Evolutionary conservation across 2,113 vertebrate species (phyloP), one percentile per base, ranked within the genome.

Genomic region (Lipophrys pholis): DNA sequence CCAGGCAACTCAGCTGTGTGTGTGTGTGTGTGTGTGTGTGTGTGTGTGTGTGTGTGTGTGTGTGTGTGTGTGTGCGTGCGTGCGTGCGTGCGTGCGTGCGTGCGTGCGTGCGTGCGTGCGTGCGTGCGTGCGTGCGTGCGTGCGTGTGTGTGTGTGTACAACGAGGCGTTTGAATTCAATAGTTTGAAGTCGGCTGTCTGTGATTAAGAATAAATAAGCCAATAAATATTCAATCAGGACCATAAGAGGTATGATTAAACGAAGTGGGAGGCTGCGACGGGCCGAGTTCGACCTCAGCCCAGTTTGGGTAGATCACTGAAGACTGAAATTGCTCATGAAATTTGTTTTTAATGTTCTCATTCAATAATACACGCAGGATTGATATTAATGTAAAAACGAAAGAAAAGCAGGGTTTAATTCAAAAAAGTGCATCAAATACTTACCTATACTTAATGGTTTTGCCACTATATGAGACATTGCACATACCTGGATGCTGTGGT

Each of bases 131-230:
- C 52, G 56, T 53, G 17, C 60, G 52, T 63, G 39, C 40, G 17
- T 14, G 16, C 21, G 16, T 14, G 15, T 40, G 46, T 57, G 50
- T 65, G 56, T 72, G 54, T 6, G 39, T 5, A 6, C 46, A 39
- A 16, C 46, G n/a, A 46, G 62, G 49, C 12, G 58, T 21, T 45
- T 74, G 71, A 67, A 76, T 21, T 54, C 42, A 40, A 66, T 49
- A 50, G 60, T 30, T 30, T 30, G 67, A 70, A 81, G 75, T 76
- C 59, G 68, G 42, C 86, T 84, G 81, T 60, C 76, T 90, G 85
- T 90, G 88, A 90, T 91, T 90, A 90, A 90, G 87, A 92, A 89
- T 91, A 91, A 90, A 91, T 90, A 90, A 89, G 88, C 78, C 87
- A 91, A 91, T 89, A 89, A 90, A 90, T 90, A 92, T 92, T 90